A percentile compares a stretch with the other conserved stretches of the same genome.
Conservation (phyloP, 1,140 invertebrate species). For the Cydia strobilella region DNA sequence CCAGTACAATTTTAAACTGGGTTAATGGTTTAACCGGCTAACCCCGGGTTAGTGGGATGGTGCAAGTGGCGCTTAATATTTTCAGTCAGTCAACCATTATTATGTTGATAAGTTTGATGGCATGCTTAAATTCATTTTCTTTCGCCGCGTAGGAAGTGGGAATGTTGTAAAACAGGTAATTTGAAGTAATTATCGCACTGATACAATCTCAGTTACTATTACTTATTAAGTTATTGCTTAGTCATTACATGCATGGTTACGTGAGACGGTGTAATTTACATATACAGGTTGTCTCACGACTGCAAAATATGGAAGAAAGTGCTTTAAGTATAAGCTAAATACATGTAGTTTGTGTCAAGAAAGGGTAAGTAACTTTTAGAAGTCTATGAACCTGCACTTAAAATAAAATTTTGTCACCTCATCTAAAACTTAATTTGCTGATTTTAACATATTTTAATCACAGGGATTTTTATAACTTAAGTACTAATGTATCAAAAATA, state of each 20-base stretch:
- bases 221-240: slow-evolving; percentile 13
- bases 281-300: background rate
- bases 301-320: background rate
- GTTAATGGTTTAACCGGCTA: too few relatives aligned
- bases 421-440: too few relatives aligned
- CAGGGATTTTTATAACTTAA: too few relatives aligned
- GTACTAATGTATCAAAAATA: too few relatives aligned
- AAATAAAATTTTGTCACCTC: too few relatives aligned
- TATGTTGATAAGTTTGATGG: background rate
- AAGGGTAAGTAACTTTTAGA: too few relatives aligned
- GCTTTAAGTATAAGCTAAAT: background rate
- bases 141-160: background rate
- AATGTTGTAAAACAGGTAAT: slow-evolving; percentile 26
- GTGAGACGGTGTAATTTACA: background rate
- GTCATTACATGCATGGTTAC: slow-evolving; percentile 7
- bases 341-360: background rate
- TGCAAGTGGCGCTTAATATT: too few relatives aligned
- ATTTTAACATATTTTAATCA: too few relatives aligned
- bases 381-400: too few relatives aligned
- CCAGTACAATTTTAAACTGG: too few relatives aligned
- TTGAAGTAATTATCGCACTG: slow-evolving; percentile 35
- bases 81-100: background rate
- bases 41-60: too few relatives aligned
- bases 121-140: background rate
- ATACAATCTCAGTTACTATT: slow-evolving; percentile 25